phyloP scores from a whole-genome alignment of 2,797 vertebrate species.

The Knipowitschia caucasica region DNA sequence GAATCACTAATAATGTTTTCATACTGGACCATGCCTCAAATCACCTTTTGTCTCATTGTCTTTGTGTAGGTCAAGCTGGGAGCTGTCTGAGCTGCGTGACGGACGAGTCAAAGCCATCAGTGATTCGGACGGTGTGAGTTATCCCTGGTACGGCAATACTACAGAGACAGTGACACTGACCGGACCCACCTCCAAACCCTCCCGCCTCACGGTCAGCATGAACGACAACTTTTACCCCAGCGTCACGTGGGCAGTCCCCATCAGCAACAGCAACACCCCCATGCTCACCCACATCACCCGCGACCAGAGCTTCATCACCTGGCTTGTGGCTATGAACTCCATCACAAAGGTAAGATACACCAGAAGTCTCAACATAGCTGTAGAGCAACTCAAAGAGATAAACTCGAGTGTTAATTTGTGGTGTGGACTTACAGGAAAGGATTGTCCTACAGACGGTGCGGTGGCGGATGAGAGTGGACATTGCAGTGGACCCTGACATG shows the following conservation, averaged over 20 bases:
- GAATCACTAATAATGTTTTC: not conserved
- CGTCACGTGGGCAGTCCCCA: conserved; percentile 97
- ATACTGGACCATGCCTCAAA: conserved; percentile 9
- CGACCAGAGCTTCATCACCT: conserved; percentile 99
- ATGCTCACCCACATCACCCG: conserved; percentile 96
- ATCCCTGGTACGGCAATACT: conserved; percentile 99
- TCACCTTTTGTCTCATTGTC: too few species aligned
- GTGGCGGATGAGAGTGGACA: conserved; percentile 99
- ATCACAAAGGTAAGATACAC: conserved; percentile 81
- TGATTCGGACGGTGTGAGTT: conserved; percentile 97
- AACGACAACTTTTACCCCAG: conserved; percentile 99
- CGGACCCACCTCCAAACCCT: conserved; percentile 93
- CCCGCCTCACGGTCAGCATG: conserved; percentile 96
- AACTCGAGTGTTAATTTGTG: not conserved
- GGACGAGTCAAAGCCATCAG: conserved; percentile 97
- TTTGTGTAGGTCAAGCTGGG: conserved; percentile 99
- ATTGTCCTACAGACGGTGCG: conserved; percentile 96
- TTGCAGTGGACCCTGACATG: conserved; percentile 91
- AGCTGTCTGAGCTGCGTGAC: conserved; percentile 93
- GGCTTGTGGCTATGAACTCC: conserved; percentile 97
- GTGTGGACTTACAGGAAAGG: conserved; percentile 74
- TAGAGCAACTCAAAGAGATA: too few species aligned
- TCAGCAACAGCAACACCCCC: conserved; percentile 95
- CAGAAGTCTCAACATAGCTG: too few species aligned
- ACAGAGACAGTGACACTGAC: conserved; percentile 96